Percentiles rank a stretch among this genome's conserved stretches.
phyloP scores from a whole-genome alignment of 2,888 invertebrate species.

The Portevinia maculata region DNA sequence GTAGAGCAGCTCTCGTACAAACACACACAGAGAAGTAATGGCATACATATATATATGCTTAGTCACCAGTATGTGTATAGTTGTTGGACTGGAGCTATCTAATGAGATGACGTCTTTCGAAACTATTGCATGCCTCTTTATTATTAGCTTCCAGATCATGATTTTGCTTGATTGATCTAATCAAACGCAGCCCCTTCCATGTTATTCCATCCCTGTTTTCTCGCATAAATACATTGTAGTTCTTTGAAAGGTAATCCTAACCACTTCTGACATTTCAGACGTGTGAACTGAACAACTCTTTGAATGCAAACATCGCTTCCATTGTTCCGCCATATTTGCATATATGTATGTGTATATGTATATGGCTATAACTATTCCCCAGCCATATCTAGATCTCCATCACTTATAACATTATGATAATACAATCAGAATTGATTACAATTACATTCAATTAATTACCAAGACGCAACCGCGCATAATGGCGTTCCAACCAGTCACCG shows the following conservation, averaged over 20 bases:
- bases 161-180: neutral
- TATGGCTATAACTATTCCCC: conserved; percentile 13
- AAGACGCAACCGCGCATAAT: conserved; percentile 28
- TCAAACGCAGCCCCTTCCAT: neutral
- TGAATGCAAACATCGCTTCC: conserved; percentile 27
- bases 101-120: too few species aligned
- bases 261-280: neutral
- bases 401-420: conserved; percentile 40
- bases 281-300: conserved; percentile 26
- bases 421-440: conserved; percentile 42
- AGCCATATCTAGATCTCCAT: conserved; percentile 8
- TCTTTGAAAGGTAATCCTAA: neutral
- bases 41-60: too few species aligned
- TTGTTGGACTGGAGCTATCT: too few species aligned
- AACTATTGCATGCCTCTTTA: too few species aligned
- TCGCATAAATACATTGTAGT: too few species aligned
- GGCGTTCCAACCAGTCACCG: neutral
- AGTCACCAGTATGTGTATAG: too few species aligned
- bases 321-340: conserved; percentile 38
- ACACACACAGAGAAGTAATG: too few species aligned
- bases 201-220: neutral
- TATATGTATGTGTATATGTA: too few species aligned
- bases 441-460: conserved; percentile 62
- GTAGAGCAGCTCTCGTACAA: too few species aligned
- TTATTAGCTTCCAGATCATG: neutral